Conservation (phyloP, 1,140 invertebrate species). For the Aphaenogaster rudis region DNA sequence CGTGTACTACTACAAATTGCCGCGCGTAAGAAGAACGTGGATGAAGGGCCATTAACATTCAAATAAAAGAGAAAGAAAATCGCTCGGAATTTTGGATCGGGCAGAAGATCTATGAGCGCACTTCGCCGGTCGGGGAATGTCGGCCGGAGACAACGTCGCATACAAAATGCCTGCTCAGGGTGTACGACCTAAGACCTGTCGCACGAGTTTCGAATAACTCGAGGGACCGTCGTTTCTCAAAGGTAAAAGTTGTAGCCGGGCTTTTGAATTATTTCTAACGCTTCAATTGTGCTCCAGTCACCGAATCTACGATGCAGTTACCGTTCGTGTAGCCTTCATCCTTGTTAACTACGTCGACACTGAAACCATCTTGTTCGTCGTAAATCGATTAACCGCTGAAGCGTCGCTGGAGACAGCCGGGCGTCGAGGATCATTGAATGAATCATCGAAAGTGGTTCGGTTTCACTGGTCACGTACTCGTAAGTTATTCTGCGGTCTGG, state of each 20-base stretch:
- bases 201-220: slow-evolving; percentile 60
- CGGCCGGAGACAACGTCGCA: slow-evolving; percentile 46
- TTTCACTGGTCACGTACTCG: slow-evolving; percentile 48
- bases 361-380: slow-evolving; percentile 5
- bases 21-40: not conserved
- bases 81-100: slow-evolving; percentile 29
- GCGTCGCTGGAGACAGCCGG: slow-evolving; percentile 45
- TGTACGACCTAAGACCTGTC: slow-evolving; percentile 59
- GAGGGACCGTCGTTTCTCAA: slow-evolving; percentile 14
- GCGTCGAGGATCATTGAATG: slow-evolving; percentile 61
- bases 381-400: slow-evolving; percentile 61
- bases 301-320: not conserved
- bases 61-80: not conserved
- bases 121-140: slow-evolving; percentile 46
- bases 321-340: not conserved
- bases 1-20: not conserved
- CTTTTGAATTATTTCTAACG: slow-evolving; percentile 1
- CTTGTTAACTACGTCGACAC: slow-evolving; percentile 14
- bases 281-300: not conserved
- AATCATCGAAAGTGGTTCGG: slow-evolving; percentile 68
- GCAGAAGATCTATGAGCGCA: slow-evolving; percentile 31
- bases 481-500: slow-evolving; percentile 33
- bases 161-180: slow-evolving; percentile 53
- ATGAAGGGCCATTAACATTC: not conserved
- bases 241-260: not conserved